phyloP scores from a whole-genome alignment of 2,888 invertebrate species.

The Seira ritae region DNA sequence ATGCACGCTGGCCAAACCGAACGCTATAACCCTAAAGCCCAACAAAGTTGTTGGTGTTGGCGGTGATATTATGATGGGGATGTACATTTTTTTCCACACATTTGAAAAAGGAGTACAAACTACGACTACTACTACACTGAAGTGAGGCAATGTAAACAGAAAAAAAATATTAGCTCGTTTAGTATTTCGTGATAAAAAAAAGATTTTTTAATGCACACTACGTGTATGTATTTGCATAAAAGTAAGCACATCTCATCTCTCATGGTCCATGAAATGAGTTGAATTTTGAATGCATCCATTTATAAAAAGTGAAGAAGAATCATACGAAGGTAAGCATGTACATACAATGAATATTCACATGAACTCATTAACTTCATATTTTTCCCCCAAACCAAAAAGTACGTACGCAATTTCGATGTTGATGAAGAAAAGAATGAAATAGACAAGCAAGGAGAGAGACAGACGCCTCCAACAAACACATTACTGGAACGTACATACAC shows the following conservation, averaged over 20 bases:
- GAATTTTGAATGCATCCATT: not conserved
- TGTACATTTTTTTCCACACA: not conserved
- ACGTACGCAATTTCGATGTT: not conserved
- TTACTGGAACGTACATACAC: not conserved
- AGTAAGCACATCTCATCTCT: not conserved
- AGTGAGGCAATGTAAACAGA: slow-evolving; percentile 6
- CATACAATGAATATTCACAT: not conserved
- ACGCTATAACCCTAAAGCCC: too few species aligned
- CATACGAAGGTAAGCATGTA: not conserved
- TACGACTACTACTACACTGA: too few species aligned
- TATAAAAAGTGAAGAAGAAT: not conserved
- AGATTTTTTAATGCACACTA: not conserved
- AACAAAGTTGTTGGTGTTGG: too few species aligned
- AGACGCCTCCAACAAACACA: slow-evolving; percentile 10
- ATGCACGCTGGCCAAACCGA: not conserved
- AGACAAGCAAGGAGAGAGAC: not conserved
- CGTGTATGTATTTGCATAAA: slow-evolving; percentile 8
- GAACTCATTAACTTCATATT: slow-evolving; percentile 4
- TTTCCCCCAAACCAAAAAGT: not conserved
- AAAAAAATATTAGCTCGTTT: not conserved
- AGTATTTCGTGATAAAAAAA: not conserved
- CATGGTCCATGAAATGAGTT: not conserved
- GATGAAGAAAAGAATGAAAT: not conserved
- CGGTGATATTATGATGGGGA: not conserved
- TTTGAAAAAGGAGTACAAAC: not conserved